Evolutionary conservation across 2,888 invertebrate species (phyloP).

Genomic region (Philonicus albiceps): DNA sequence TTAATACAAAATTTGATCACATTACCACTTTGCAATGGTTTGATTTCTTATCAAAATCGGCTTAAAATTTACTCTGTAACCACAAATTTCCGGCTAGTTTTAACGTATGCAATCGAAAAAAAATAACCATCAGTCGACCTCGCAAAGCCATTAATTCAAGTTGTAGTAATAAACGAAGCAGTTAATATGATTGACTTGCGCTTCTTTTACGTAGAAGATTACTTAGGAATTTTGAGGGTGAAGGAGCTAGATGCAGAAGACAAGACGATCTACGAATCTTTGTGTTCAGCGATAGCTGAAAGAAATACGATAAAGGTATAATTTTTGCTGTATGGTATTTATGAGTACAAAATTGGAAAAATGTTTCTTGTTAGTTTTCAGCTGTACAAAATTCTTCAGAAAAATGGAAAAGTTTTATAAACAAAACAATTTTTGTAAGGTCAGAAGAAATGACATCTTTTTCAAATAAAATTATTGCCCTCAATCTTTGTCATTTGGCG

Average conservation of each 20-base stretch:
- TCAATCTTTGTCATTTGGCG: slow-evolving; percentile 50
- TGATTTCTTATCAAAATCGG: neutral
- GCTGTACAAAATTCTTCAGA: neutral
- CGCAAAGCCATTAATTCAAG: neutral
- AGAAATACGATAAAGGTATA: slow-evolving; percentile 44
- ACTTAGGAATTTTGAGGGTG: slow-evolving; percentile 32
- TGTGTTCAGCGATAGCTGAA: slow-evolving; percentile 47
- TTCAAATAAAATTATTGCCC: slow-evolving; percentile 45
- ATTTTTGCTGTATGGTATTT: neutral
- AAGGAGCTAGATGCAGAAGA: slow-evolving; percentile 34
- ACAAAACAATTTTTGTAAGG: slow-evolving; percentile 38
- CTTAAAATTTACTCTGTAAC: neutral
- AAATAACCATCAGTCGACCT: neutral
- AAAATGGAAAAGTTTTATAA: slow-evolving; percentile 36
- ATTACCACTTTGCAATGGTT: neutral
- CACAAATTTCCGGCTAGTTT: neutral
- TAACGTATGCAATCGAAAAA: neutral
- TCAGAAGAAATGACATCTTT: neutral
- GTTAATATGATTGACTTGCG: slow-evolving; percentile 16
- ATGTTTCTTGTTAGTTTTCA: slow-evolving; percentile 29
- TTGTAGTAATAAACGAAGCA: neutral
- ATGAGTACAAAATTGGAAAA: neutral
- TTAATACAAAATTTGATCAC: neutral
- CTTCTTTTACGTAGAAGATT: slow-evolving; percentile 40
- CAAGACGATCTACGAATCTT: slow-evolving; percentile 44